A percentile compares a stretch with the other conserved stretches of the same genome.
Conservation (phyloP, 1,140 invertebrate genomes). For the Tetramorium simillimum region DNA sequence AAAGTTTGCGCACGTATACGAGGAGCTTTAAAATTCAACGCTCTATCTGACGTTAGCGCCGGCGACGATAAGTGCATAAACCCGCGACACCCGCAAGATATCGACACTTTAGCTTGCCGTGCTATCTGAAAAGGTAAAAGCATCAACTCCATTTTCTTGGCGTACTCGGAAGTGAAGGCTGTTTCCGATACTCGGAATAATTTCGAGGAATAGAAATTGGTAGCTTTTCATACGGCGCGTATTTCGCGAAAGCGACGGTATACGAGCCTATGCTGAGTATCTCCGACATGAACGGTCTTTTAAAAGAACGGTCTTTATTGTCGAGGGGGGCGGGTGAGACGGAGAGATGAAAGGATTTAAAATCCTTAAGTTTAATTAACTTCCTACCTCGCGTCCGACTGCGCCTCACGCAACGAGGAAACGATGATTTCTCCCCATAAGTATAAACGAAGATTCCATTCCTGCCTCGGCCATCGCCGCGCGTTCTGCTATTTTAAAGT, state of each 20-base stretch:
- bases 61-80: constrained; percentile 53
- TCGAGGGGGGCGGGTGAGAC: background rate
- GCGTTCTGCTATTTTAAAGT: constrained; percentile 44
- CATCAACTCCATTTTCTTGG: background rate
- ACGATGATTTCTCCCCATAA: constrained; percentile 38
- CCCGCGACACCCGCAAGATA: constrained; percentile 20
- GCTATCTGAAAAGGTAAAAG: background rate
- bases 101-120: constrained; percentile 24
- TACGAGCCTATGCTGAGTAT: background rate
- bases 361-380: constrained; percentile 49
- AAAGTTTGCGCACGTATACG: constrained; percentile 46
- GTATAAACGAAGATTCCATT: constrained; percentile 44
- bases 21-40: constrained; percentile 46
- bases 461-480: background rate
- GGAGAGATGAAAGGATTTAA: constrained; percentile 8
- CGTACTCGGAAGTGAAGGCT: background rate
- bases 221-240: background rate
- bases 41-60: constrained; percentile 21
- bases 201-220: background rate
- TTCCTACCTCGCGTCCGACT: background rate
- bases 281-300: background rate
- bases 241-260: background rate
- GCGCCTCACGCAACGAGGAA: background rate
- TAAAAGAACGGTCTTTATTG: background rate
- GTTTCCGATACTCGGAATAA: background rate